Evolutionary conservation across 37 sponge, comb jelly and placozoan genomes (phyloP), one percentile per base, ranked within the genome.

Genomic region (Chondrosia reniformis): DNA sequence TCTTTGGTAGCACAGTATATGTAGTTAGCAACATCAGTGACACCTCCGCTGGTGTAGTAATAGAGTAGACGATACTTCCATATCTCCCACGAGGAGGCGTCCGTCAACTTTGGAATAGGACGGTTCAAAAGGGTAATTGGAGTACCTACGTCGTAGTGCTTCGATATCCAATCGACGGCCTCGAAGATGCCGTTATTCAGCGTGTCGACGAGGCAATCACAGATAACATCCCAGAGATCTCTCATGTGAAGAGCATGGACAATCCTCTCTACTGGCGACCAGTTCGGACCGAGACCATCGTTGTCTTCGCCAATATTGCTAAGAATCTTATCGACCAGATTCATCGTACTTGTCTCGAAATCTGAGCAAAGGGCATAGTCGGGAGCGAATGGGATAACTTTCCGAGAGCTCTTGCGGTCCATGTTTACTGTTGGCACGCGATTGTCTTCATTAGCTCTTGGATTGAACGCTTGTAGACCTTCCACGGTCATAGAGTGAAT

Each of bases 81-180:
- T 15, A 83, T 41, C 28, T 27, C 44, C 90, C 90, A 89, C 15
- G 83, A 49, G 10, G 45, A 62, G 22, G 86, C 86, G 36, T 90
- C 84, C 1, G 77, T 75, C 41, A 90, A 74, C 78, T 90, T 90
- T 2, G 91, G 91, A 41, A 90, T 90, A 76, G 91, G 86, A 10
- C 91, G 74, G 77, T 85, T 90, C 79, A 90, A 82, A 15, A 90
- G 86, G 0, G 91, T 90, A 71, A 90, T 90, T 64, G 86, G 91
- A 2, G 91, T 90, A 17, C 91, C 91, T 28, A 61, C 69, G 69
- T 90, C 86, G 46, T 90, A 90, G 73, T 85, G 86, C 17, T 90
- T 80, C 30, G 91, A 79, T 1, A 90, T 81, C 91, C 86, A 90
- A 30, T 78, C 59, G 33, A 89, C 90, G 13, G 90, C 90, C 49